Evolutionary conservation across 2,888 invertebrate species (phyloP), one percentile per base, ranked within the genome.

Genomic region (Ctena decussata): DNA sequence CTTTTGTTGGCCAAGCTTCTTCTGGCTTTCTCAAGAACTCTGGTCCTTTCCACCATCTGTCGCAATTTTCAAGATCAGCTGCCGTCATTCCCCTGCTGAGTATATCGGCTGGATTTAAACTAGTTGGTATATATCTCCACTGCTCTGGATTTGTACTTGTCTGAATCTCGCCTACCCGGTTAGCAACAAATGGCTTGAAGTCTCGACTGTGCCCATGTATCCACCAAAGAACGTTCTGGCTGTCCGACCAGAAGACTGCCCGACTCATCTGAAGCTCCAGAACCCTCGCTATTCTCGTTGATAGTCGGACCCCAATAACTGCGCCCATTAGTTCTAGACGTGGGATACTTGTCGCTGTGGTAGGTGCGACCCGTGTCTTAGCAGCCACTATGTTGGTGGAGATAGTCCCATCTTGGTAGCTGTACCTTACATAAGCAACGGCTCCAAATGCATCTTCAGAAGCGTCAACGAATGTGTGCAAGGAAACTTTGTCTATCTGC

Each of bases 121-220:
- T 41, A 1, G 69, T 57, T n/a, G 81, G 79, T 18, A 84, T 71
- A 71, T 83, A 53, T 21, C 82, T 37, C 85, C 84, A 86, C 32
- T 86, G 85, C 6, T 57, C 35, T n/a, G n/a, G n/a, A n/a, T n/a
- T n/a, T n/a, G n/a, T n/a, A n/a, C n/a, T n/a, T n/a, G n/a, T n/a
- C n/a, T n/a, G n/a, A n/a, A n/a, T n/a, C n/a, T n/a, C n/a, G n/a
- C n/a, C n/a, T n/a, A n/a, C n/a, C n/a, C n/a, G 77, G 77, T 91
- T 90, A 0, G 87, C 83, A 15, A 89, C 86, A 77, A 90, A 89
- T 35, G 84, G 49, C 69, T 89, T 84, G 77, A 76, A 85, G 12
- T 30, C 24, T 53, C 77, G 21, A 57, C 85, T 84, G 0, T 53
- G 70, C n/a, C 78, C 65, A 27, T 65, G 49, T 15, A 90, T 81